Conservation (phyloP, 1,140 invertebrate species). For the Whitmania pigra region DNA sequence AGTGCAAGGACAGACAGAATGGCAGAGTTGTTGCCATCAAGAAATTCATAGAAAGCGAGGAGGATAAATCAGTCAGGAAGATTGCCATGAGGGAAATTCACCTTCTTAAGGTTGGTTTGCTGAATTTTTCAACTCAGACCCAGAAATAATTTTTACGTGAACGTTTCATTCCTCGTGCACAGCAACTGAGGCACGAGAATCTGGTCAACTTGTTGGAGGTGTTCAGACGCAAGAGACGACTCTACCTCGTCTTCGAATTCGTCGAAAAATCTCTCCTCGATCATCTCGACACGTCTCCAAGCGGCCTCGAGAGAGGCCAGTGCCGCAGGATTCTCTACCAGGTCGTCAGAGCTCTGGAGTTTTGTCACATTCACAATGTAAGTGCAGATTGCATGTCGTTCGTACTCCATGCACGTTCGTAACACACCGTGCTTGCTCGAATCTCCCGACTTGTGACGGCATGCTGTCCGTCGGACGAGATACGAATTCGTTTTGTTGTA, state of each 20-base stretch:
- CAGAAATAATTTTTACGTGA: not conserved
- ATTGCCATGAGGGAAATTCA: conserved; percentile 66
- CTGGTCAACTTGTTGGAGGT: conserved; percentile 76
- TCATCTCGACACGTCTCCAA: conserved; percentile 58
- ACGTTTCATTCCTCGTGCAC: conserved; percentile 27
- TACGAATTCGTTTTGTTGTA: too few relatives aligned
- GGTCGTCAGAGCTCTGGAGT: conserved; percentile 66
- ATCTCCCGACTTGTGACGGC: too few relatives aligned
- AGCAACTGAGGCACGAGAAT: conserved; percentile 77
- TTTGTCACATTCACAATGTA: conserved; percentile 71
- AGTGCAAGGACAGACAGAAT: conserved; percentile 59
- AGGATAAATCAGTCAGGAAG: conserved; percentile 60
- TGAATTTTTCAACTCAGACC: not conserved
- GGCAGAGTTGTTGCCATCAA: conserved; percentile 68
- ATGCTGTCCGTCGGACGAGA: too few relatives aligned
- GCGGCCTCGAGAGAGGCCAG: conserved; percentile 57
- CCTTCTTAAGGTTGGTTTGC: conserved; percentile 54
- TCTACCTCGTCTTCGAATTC: conserved; percentile 78
- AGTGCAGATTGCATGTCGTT: conserved; percentile 45
- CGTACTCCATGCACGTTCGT: not conserved
- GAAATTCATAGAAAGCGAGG: conserved; percentile 68
- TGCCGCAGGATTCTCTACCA: conserved; percentile 65
- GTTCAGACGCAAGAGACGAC: conserved; percentile 63
- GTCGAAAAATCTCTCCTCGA: conserved; percentile 71
- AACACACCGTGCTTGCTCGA: too few relatives aligned